Evolutionary conservation across 2,797 vertebrate species (phyloP), one percentile per base, ranked within the genome.

Genomic region (Lacerta bilineata): DNA sequence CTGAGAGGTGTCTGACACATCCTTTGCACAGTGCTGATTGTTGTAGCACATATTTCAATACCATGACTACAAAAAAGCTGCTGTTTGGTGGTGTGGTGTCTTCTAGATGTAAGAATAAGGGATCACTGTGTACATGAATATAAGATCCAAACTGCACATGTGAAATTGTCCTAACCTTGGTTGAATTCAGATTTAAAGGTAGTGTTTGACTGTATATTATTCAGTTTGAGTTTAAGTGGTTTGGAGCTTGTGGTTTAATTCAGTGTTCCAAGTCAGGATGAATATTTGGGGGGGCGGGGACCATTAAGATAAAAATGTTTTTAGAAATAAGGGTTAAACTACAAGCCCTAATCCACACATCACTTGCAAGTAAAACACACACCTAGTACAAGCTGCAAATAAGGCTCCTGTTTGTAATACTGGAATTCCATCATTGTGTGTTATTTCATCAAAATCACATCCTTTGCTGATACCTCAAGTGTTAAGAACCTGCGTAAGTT

Each of bases 171-270:
- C 59, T 66, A 76, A 83, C 39, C 72, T 79, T 7, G 29, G 11
- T 43, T 61, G 55, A 29, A 74, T 85, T 15, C 23, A 61, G 36
- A 83, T 83, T 88, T 83, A 83, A 83, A 64, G 33, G 11, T 27
- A 4, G 55, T 59, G 13, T 59, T 59, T 59, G 55, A 59, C 15
- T 13, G 33, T 84, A 4, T 79, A 71, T 23, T 43, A 43, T 43
- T 43, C 43, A 55, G 23, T 25, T 23, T 77, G 72, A 43, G 75
- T 46, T 68, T 76, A 66, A 39, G 10, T 64, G 39, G 41, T 33
- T 64, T 50, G 29, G 43, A 69, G 15, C 13, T 43, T 84, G 66
- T 74, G 9, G 17, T 64, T 74, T 68, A 25, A 27, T 27, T 88
- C 43, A 72, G 29, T 80, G 41, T n/a, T 78, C 36, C 71, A 46